Evolutionary conservation across 2,797 vertebrate species (phyloP).

Genomic region (Adrianichthys oophorus): DNA sequence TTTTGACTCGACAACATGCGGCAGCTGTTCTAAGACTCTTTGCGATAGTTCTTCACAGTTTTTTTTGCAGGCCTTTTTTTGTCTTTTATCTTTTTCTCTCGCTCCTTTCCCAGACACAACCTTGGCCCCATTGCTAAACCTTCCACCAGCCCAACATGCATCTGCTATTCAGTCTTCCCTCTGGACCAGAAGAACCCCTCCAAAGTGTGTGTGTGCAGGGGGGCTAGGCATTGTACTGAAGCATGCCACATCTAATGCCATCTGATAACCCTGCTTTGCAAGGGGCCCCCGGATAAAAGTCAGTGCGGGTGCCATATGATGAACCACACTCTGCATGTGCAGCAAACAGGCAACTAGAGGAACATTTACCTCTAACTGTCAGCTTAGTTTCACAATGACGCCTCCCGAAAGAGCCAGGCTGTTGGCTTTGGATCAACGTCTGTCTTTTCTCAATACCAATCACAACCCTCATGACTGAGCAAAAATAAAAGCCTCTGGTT

Average conservation of each 20-base stretch:
- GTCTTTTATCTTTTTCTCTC: constrained; percentile 41
- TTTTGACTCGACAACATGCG: constrained; percentile 36
- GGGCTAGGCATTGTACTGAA: constrained; percentile 19
- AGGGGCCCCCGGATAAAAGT: constrained; percentile 20
- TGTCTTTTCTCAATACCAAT: constrained; percentile 31
- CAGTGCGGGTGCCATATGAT: constrained; percentile 40
- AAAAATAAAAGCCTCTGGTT: constrained; percentile 21
- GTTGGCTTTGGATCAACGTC: constrained; percentile 38
- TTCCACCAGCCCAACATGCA: constrained; percentile 23
- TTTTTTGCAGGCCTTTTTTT: constrained; percentile 19
- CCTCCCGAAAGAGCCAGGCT: constrained; percentile 11
- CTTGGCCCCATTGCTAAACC: constrained; percentile 61
- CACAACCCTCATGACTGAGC: constrained; percentile 12
- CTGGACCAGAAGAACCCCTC: background rate
- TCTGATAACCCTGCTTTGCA: constrained; percentile 50
- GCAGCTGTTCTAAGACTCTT: constrained; percentile 68
- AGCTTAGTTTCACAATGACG: constrained; percentile 3
- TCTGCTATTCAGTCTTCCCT: constrained; percentile 14
- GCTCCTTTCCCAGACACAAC: constrained; percentile 68
- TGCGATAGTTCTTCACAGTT: constrained; percentile 40
- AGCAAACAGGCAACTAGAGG: constrained; percentile 26
- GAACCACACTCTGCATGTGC: constrained; percentile 19
- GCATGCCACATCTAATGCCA: constrained; percentile 44
- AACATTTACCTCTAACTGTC: constrained; percentile 36
- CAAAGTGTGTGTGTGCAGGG: constrained; percentile 3